Evolutionary conservation across 2,797 vertebrate species (phyloP), one percentile per base, ranked within the genome.

Genomic region (Pantherophis vulpinus): DNA sequence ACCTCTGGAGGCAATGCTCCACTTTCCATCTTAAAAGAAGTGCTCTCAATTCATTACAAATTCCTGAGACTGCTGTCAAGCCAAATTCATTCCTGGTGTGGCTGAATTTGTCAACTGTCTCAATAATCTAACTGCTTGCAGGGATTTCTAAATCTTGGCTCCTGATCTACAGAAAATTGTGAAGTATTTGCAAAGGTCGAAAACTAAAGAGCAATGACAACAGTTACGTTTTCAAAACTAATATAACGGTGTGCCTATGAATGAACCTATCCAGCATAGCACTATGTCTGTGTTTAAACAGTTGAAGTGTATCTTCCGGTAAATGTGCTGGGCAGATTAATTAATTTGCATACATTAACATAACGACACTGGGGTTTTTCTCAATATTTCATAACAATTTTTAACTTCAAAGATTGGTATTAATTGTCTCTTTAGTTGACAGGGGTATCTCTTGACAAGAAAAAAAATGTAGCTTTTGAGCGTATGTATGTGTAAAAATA

Each of bases 261-360:
- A 59, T 56, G 91, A 88, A 89, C 66, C 91, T 47, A 23, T 90
- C 47, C 89, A 87, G 70, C 83, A 55, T 60, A 61, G 93, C 88
- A 92, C 92, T 94, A 95, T 91, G 93, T 95, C 94, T 86, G 14
- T 1, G 91, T 88, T 95, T 56, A 70, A 96, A 96, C 91, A 91
- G 93, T 95, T 93, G 87, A 94, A 93, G 92, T n/a, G 90, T 93
- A 94, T 95, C 95, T 95, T 93, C 0, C 1, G 83, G 92, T 94
- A 95, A 94, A 96, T 96, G 93, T 87, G 23, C 91, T 61, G 86
- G 83, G 93, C 92, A 94, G 89, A 88, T 96, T 95, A 95, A 96
- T 96, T 94, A 96, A 94, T 95, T 96, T 96, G 92, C 42, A 91
- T 91, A 59, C 51, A 88, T 92, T 95, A 94, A 95, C 95, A 95